A percentile compares a stretch with the other conserved stretches of the same genome.
Conservation (phyloP, 2,797 vertebrate species). For the Enteromius paludinosus region DNA sequence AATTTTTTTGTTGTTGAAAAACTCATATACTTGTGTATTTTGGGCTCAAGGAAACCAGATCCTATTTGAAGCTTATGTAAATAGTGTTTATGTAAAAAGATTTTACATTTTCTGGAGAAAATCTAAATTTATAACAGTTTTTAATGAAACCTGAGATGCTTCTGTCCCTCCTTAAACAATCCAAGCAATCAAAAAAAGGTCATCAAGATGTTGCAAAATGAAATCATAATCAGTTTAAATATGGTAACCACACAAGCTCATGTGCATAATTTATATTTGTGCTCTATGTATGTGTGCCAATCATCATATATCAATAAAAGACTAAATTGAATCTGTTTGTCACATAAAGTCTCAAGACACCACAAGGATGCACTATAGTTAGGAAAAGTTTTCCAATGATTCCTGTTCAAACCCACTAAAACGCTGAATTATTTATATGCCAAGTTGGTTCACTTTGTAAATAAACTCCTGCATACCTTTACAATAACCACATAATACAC, state of each 20-base stretch:
- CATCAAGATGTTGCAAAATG: neutral
- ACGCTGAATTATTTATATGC: neutral
- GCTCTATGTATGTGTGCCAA: neutral
- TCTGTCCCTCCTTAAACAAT: neutral
- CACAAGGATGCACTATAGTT: neutral
- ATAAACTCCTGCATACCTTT: neutral
- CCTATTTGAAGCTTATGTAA: slow-evolving; percentile 25
- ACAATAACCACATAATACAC: neutral
- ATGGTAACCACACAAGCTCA: neutral
- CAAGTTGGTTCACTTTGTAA: neutral
- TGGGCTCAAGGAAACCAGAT: neutral
- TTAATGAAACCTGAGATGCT: neutral
- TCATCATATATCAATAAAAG: neutral
- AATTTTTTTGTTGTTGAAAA: neutral
- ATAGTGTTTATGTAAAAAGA: neutral
- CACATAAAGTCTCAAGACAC: neutral
- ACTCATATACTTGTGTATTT: slow-evolving; percentile 11
- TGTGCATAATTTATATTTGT: neutral
- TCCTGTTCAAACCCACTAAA: neutral
- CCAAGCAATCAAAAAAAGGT: neutral
- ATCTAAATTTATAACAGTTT: neutral
- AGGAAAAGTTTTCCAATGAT: neutral
- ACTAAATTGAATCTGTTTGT: neutral
- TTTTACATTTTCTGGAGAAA: neutral
- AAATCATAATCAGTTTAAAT: neutral